Percentiles rank a stretch among this genome's conserved stretches.
Evolutionary conservation across 2,113 vertebrate genomes (phyloP).

Genomic region (Odocoileus virginianus): DNA sequence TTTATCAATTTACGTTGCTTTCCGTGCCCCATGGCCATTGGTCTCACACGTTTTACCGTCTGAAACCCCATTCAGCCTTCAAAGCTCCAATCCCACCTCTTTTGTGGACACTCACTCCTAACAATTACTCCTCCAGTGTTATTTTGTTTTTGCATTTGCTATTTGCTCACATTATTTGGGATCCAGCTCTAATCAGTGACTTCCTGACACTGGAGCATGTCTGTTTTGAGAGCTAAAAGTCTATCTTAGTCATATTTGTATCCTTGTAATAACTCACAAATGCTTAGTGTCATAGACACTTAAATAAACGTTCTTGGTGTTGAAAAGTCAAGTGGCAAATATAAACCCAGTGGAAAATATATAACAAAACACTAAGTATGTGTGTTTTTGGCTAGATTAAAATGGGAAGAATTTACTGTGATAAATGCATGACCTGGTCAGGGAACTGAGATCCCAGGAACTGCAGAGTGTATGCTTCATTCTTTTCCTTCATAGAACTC

Average conservation of each 20-base stretch:
- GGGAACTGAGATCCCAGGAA: not conserved
- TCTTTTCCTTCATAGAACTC: not conserved
- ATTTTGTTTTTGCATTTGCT: not conserved
- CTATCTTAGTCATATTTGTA: not conserved
- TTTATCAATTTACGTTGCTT: not conserved
- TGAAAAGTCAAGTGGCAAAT: not conserved
- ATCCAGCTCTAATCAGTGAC: not conserved
- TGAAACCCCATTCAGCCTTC: not conserved
- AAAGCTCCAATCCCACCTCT: not conserved
- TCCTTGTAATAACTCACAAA: not conserved
- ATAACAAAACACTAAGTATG: not conserved
- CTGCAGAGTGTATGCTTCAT: accelerated
- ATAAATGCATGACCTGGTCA: not conserved
- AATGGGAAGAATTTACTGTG: not conserved
- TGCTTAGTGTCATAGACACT: not conserved
- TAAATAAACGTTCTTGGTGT: not conserved
- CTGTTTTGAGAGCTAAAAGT: not conserved
- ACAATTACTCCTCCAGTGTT: not conserved
- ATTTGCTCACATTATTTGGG: not conserved
- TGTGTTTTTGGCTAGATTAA: not conserved
- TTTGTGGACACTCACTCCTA: not conserved
- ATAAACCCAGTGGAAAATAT: not conserved
- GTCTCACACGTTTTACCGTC: not conserved
- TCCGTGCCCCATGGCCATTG: not conserved
- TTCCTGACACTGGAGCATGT: not conserved